These are phyloP conservation scores for Scotopteryx bipunctaria DNA, from an alignment of 2,888 invertebrate species.

Conservation along the genomic window DNA sequence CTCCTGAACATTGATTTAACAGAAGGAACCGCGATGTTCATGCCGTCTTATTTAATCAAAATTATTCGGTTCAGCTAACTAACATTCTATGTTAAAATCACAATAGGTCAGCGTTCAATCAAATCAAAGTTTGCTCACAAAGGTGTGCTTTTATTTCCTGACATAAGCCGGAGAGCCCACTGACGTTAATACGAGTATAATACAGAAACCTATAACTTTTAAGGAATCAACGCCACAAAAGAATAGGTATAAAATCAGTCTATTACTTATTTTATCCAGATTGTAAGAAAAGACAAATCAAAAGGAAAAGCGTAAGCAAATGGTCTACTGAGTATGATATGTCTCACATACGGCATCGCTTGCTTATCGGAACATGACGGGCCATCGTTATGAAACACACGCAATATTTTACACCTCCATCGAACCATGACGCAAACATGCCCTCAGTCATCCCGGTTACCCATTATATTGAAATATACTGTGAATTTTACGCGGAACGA, in stretches of 20 bases:
- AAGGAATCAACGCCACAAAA: no score
- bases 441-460: not conserved
- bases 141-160: constrained; percentile 5
- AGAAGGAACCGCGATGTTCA: not conserved
- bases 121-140: no score
- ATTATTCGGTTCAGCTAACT: not conserved
- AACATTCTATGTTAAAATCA: not conserved
- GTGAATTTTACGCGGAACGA: no score
- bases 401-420: constrained; percentile 5
- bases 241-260: no score
- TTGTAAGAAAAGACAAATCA: no score
- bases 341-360: constrained; percentile 5
- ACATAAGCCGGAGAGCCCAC: no score
- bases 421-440: constrained; percentile 1
- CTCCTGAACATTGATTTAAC: not conserved
- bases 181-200: no score
- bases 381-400: constrained; percentile 14
- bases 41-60: not conserved
- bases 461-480: no score
- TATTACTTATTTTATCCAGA: no score
- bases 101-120: not conserved
- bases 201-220: no score
- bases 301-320: no score
- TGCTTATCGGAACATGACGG: constrained; percentile 24
- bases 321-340: not conserved